Evolutionary conservation across 2,888 invertebrate genomes (phyloP), one percentile per base, ranked within the genome.

Genomic region (Erebia ligea): DNA sequence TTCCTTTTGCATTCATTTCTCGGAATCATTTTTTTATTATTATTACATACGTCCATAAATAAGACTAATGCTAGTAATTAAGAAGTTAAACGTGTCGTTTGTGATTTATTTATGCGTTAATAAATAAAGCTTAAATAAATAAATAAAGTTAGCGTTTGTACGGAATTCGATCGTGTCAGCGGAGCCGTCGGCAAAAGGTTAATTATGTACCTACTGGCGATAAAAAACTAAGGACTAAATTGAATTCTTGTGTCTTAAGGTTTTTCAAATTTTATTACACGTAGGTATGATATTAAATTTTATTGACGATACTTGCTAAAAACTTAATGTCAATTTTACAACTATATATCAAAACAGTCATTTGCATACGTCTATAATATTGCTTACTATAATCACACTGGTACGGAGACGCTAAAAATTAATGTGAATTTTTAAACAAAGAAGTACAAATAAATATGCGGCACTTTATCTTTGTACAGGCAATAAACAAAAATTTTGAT

Each of bases 281-380:
- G 73, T 67, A 54, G 9, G 54, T 54, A 69, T 71, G 70, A 67
- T 76, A 76, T 72, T 73, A 73, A 75, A 70, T 74, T 77, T 78
- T 76, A 78, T 76, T 73, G 75, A 74, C 59, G 73, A 71, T 75
- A 77, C 77, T 76, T 73, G 78, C 76, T 77, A 76, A 78, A 76
- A 77, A 56, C 69, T 76, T 77, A 70, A 78, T 77, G 76, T 76
- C 61, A 73, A 70, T 73, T 78, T 76, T 70, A 71, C 57, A 75
- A 66, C 76, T 75, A 76, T 76, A 67, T 76, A 57, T 74, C 74
- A 76, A 76, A 73, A 75, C 63, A 69, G 68, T 68, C 21, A 69
- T 75, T 74, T 67, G 65, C 70, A 73, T 71, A 73, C 34, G 58
- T 68, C 68, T 61, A n/a, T 57, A 25, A 59, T 34, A 56, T 15